Evolutionary conservation across 2,797 vertebrate genomes (phyloP), one percentile per base, ranked within the genome.

Genomic region (Enteromius fasciolatus): DNA sequence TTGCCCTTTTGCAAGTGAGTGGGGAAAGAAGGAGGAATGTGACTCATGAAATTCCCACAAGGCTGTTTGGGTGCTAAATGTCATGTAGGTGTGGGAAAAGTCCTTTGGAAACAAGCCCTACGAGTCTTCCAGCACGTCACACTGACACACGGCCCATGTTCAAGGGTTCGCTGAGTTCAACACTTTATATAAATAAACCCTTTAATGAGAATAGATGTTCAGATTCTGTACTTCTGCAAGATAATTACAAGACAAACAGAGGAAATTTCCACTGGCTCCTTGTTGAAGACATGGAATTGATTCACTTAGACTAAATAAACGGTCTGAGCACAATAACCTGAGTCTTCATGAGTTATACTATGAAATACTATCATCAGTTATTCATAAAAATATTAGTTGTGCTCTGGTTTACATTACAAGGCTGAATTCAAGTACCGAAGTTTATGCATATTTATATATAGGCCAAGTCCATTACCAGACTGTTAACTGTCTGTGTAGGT

Each of bases 211-310:
- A 52, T 36, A 17, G 46, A 68, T 25, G n/a, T 54, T 2, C 46
- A 68, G 46, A 33, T 17, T 52, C 46, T 52, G 20, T 23, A 50
- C 6, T 25, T 10, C 5, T 41, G 57, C 2, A 59, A 48, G 41
- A n/a, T 77, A 33, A 59, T 41, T 11, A 10, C 8, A 50, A 67
- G 48, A 67, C 76, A 25, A 48, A 64, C 23, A 77, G 41, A 77
- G 18, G 75, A 48, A 15, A 48, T 61, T 33, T 77, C 75, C 39
- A 50, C 10, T 67, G 63, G 63, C 31, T 78, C 31, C 46, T 54
- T 18, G 5, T 50, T 20, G 31, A 52, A 36, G 76, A 52, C 31
- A 39, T 33, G 61, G 6, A 52, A 52, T 78, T 67, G 46, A 67
- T 39, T 78, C 14, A 18, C 33, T 54, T 18, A 36, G 25, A 23